Base-by-base conservation (phyloP, 2,113 vertebrate genomes). In the Dascyllus trimaculatus region DNA sequence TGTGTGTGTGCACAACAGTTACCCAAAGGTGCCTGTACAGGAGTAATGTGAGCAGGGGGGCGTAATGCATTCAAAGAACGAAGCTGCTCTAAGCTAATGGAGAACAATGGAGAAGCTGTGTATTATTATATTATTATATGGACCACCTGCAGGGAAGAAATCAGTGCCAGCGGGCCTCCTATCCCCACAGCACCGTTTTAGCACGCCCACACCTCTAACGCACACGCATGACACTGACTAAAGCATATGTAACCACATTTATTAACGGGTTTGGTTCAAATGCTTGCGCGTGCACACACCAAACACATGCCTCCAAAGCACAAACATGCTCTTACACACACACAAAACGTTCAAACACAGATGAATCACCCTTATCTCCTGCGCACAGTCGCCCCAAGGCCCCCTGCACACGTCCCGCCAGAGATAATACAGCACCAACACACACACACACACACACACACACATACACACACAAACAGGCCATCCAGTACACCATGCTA, bases 291-390 rank as follows among this genome's bases (percentile, higher is more conserved):
- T 4, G 45, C 22, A 68, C 38, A 21, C 46, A 61, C 75, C 21
- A 65, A 63, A 81, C 81, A 81, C 67, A 71, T 67, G 80, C 73
- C 66, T 88, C 69, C 21, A 35, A 78, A 87, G 67, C 72, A 61
- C 82, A 85, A 70, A 74, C 78, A 73, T 61, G 56, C 38, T 45
- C 61, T 52, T 53, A 60, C 60, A 63, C 49, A 48, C 80, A 61
- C 66, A 70, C 79, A 76, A 80, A 80, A 69, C 63, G 22, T 80
- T 89, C 85, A 89, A 86, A 86, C 84, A 83, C 80, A 81, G 88
- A 91, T 92, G 87, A 92, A 88, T 88, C 87, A 92, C 76, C 75
- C 92, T 95, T 95, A 95, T 95, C 95, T 94, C 83, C 68, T 70
- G 84, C 59, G 70, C 87, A 92, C 94, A 95, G 93, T 92, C 72